Base-by-base conservation (phyloP, 2,888 invertebrate species). In the Noctua janthina region DNA sequence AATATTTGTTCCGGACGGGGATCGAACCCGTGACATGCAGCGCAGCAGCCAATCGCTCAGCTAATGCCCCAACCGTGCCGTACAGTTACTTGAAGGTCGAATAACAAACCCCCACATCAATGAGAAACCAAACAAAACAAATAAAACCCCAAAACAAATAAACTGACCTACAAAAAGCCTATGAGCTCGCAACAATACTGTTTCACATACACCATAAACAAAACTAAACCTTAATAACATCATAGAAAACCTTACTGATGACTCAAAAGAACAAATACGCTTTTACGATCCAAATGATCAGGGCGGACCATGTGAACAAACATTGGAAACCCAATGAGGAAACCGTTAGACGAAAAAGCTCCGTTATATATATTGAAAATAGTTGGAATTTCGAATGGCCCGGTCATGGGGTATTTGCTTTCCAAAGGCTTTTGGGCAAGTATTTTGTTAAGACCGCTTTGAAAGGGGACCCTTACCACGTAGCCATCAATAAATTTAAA, bases 261-360 rank as follows among this genome's bases (percentile, higher is more conserved):
- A 11, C n/a, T 43, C 20, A 49, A 66, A 62, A 51, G 0, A 59
- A 73, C 23, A 46, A 75, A 66, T 23, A 62, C 35, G 71, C 56
- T 11, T 67, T 67, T 78, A 62, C 54, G 43, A 71, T 68, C 72
- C 59, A 71, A 83, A 78, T 68, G n/a, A 68, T 76, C 35, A 39
- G 69, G 35, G 43, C 67, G 54, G 29, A 13, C 23, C 23, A 46
- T 23, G 43, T 39, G 64, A 76, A 76, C 62, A 29, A 73, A 78
- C 74, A 54, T 43, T 39, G n/a, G 23, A 46, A 74, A 75, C 51
- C 59, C 56, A 82, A 77, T 85, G 85, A 77, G 70, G 74, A 87
- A 81, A 78, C 17, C 56, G 10, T 15, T 15, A 6, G 11, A 62
- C 15, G 70, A 67, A 29, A 54, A 74, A 68, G 20, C 54, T 74